A percentile compares a stretch with the other conserved stretches of the same genome.
phyloP scores from a whole-genome alignment of 2,797 vertebrate species.

The Urosaurus nigricauda region DNA sequence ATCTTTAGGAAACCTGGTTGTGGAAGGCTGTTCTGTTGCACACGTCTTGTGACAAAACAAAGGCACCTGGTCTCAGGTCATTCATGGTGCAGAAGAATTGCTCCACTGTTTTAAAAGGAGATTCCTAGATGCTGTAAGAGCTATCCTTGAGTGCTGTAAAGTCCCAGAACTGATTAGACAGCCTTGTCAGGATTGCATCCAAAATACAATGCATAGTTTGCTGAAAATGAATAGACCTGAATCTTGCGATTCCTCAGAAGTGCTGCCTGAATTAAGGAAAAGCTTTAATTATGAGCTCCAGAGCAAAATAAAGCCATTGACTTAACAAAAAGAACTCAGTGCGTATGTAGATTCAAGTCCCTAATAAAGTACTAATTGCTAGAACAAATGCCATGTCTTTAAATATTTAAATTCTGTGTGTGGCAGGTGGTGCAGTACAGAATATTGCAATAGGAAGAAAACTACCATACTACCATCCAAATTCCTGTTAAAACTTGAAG shows the following conservation, averaged over 20 bases:
- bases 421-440: background rate
- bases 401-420: background rate
- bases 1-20: background rate
- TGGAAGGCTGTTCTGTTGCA: background rate
- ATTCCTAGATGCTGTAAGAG: no score
- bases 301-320: background rate
- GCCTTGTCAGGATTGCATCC: background rate
- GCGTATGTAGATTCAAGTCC: background rate
- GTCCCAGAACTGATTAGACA: background rate
- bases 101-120: background rate
- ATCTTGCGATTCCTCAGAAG: background rate
- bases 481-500: background rate
- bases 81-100: background rate
- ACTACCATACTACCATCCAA: no score
- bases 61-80: no score
- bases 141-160: background rate
- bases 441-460: background rate
- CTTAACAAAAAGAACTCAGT: background rate
- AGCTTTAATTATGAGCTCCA: background rate
- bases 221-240: background rate
- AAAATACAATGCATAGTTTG: background rate
- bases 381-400: background rate
- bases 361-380: background rate
- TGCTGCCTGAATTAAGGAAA: background rate
- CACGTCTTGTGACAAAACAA: background rate